Evolutionary conservation across 2,888 invertebrate species (phyloP), one percentile per base, ranked within the genome.

Genomic region (Cynaeus angustus): DNA sequence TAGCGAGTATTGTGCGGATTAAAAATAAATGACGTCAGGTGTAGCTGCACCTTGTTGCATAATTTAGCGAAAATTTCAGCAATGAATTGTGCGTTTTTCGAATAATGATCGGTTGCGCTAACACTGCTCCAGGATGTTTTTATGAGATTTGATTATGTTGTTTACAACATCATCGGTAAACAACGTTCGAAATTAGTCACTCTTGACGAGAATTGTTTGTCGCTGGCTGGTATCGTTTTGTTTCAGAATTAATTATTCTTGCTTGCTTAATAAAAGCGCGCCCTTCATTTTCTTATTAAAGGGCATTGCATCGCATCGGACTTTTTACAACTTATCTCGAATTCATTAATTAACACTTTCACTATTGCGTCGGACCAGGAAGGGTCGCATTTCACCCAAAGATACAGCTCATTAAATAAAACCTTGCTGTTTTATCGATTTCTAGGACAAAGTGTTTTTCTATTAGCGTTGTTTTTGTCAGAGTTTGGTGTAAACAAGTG

Each of bases 91-190:
- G 9, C 33, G 10, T 10, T 13, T 12, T 59, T 59, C 13, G 14
- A 62, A 48, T 59, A 52, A 67, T 30, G 50, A 48, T 48, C 38
- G 56, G 14, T 30, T 28, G 33, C 56, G 41, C 61, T 62, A 13
- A 14, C 52, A 14, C 45, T 13, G 61, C 66, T 70, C 66, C 70
- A 70, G 70, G 70, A 70, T 70, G 70, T 70, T 70, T 70, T 70
- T 66, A 70, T 70, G 66, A 59, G 70, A 70, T 70, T 66, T 70
- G 70, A 70, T 70, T 70, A 70, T 66, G 70, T 70, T 70, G 70
- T 70, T 70, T 70, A 70, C 70, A 66, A 70, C 70, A 38, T 53
- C 28, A 48, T 59, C 66, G 45, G 70, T 70, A 70, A 70, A 70
- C 70, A 70, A 66, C 70, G 70, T 66, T 59, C 70, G 66, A 70